Percentiles rank a stretch among this genome's conserved stretches.
These are phyloP conservation scores for Bombus balteatus DNA, from an alignment of 1,140 invertebrate species.

Conservation along the genomic window DNA sequence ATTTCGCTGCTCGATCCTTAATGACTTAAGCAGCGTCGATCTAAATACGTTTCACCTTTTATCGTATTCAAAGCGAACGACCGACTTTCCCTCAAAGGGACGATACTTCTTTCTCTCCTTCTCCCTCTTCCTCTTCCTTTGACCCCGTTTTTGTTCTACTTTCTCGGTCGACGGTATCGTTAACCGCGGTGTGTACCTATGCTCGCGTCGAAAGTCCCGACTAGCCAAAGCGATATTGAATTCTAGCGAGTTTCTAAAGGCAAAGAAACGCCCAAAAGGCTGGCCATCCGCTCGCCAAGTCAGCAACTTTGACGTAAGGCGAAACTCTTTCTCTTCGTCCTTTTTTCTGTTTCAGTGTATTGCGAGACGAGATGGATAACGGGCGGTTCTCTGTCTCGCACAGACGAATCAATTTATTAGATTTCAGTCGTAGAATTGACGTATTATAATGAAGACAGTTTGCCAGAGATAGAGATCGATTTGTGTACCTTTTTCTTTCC, in stretches of 20 bases:
- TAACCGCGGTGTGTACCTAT: slow-evolving; percentile 14
- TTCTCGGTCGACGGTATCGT: slow-evolving; percentile 16
- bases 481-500: background rate
- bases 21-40: background rate
- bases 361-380: no score
- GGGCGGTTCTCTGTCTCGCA: no score
- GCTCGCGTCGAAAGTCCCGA: background rate
- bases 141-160: background rate
- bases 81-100: background rate
- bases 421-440: background rate
- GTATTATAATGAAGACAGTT: background rate
- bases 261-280: background rate
- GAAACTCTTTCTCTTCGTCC: background rate
- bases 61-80: slow-evolving; percentile 12
- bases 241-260: slow-evolving; percentile 15
- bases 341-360: background rate
- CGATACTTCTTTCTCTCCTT: background rate
- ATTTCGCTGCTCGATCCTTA: background rate
- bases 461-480: background rate
- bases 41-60: slow-evolving; percentile 14
- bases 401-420: background rate
- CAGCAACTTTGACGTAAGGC: background rate
- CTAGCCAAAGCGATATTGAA: slow-evolving; percentile 34
- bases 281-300: background rate
- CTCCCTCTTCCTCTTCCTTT: background rate